These are phyloP conservation scores for Anadara kagoshimensis DNA, from an alignment of 1,140 invertebrate species.

Conservation along the genomic window DNA sequence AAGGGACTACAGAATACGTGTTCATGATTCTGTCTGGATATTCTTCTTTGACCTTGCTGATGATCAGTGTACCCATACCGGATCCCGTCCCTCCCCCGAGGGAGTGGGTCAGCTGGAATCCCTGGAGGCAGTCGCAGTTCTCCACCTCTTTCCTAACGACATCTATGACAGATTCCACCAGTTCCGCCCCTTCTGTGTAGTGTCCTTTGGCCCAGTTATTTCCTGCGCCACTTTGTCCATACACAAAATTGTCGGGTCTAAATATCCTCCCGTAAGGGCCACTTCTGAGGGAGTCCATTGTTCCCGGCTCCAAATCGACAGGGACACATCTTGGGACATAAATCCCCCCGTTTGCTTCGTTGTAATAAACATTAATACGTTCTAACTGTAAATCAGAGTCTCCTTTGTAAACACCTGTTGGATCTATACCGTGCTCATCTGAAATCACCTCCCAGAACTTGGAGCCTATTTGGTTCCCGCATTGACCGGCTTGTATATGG, in stretches of 20 bases:
- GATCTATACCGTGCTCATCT: constrained; percentile 33
- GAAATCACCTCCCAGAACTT: constrained; percentile 72
- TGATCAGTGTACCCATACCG: constrained; percentile 77
- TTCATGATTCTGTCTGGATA: constrained; percentile 92
- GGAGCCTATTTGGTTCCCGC: constrained; percentile 38
- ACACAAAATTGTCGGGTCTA: constrained; percentile 69
- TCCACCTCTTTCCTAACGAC: constrained; percentile 85
- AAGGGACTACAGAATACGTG: constrained; percentile 92
- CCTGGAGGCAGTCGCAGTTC: constrained; percentile 84
- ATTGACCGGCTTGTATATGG: constrained; percentile 34
- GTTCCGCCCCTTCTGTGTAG: constrained; percentile 82
- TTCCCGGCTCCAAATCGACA: constrained; percentile 78
- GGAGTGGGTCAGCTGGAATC: constrained; percentile 86
- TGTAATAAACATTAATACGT: constrained; percentile 29
- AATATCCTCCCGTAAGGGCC: constrained; percentile 87
- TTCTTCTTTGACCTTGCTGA: constrained; percentile 78
- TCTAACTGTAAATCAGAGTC: constrained; percentile 25
- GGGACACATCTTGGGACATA: constrained; percentile 83
- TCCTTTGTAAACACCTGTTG: constrained; percentile 19
- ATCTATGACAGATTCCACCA: constrained; percentile 79
- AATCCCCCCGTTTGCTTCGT: constrained; percentile 39
- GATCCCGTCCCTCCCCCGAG: constrained; percentile 77
- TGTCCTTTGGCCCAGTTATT: constrained; percentile 95
- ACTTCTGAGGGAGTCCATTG: constrained; percentile 71
- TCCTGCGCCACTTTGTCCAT: constrained; percentile 80